Base-by-base conservation (phyloP, 2,113 vertebrate species). In the Typhlomys cinereus region DNA sequence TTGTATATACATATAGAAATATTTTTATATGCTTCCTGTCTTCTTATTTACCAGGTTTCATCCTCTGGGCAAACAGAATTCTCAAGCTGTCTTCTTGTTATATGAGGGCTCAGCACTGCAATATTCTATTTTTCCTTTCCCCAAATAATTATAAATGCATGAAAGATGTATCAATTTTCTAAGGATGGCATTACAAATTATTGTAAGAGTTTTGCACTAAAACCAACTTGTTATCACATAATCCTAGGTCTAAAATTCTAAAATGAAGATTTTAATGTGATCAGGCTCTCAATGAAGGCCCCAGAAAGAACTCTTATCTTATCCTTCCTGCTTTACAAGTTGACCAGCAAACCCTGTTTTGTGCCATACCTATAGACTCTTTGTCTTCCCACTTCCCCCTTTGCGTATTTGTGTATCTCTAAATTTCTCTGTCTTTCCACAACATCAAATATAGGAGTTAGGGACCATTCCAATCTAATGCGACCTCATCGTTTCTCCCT, bases 171-270 rank as follows among this genome's bases (percentile, higher is more conserved):
- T 91, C 67, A 74, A 75, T 64, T 83, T 80, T 20, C 3, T 70
- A 95, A 1, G 36, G 10, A 11, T 78, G 2, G 12, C 8, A 7
- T 74, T 54, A 89, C 57, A 62, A 64, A 64, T 82, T 57, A 69
- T 31, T 7, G 83, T 5, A 36, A 46, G 86, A 74, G 17, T 46
- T 36, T 14, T 61, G 12, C 18, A 52, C 36, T 89, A 70, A 44
- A 84, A 75, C 17, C 81, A 41, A n/a, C 62, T 8, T 52, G 59
- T 70, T 93, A 8, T 89, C 21, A 93, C 57, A 78, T 31, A 90
- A 70, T 36, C 86, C 25, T 41, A 7, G 27, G 7, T 4, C 48
- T 64, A 29, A 11, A 59, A 46, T 9, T 23, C 70, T n/a, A 87
- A 66, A 71, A 46, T 31, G 14, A 78, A 70, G 46, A 13, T 59